A percentile compares a stretch with the other conserved stretches of the same genome.
phyloP scores from a whole-genome alignment of 1,140 invertebrate species.

The Bacillus rossius region DNA sequence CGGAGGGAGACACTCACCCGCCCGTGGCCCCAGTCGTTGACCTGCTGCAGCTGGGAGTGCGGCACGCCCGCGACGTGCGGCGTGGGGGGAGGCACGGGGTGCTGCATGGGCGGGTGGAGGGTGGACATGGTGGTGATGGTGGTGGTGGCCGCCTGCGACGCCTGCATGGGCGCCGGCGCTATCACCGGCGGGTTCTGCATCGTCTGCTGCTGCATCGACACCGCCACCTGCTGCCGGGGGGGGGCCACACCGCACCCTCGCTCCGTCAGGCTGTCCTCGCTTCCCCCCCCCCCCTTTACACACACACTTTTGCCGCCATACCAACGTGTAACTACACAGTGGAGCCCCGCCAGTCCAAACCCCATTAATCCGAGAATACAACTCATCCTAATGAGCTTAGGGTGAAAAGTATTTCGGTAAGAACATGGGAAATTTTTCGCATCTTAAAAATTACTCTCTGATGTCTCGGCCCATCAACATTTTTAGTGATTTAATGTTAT shows the following conservation, averaged over 20 bases:
- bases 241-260: background rate
- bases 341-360: background rate
- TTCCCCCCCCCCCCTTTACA: background rate
- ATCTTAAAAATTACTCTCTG: too few relatives aligned
- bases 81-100: conserved; percentile 19
- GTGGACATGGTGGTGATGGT: conserved; percentile 22
- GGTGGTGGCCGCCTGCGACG: conserved; percentile 8
- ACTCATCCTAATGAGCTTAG: background rate
- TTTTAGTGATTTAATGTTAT: too few relatives aligned
- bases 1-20: conserved; percentile 5
- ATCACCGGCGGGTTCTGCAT: conserved; percentile 7
- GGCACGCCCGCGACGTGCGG: conserved; percentile 15
- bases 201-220: conserved; percentile 6
- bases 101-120: conserved; percentile 25
- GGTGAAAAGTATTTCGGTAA: too few relatives aligned
- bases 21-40: conserved; percentile 12
- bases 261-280: background rate
- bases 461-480: too few relatives aligned
- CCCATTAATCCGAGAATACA: background rate
- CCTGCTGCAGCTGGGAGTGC: conserved; percentile 28
- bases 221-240: conserved; percentile 3
- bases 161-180: conserved; percentile 2
- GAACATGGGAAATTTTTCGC: too few relatives aligned
- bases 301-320: background rate
- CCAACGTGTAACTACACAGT: background rate